These are phyloP conservation scores for Aythya fuligula DNA, from an alignment of 2,797 vertebrate genomes.

Conservation along the genomic window DNA sequence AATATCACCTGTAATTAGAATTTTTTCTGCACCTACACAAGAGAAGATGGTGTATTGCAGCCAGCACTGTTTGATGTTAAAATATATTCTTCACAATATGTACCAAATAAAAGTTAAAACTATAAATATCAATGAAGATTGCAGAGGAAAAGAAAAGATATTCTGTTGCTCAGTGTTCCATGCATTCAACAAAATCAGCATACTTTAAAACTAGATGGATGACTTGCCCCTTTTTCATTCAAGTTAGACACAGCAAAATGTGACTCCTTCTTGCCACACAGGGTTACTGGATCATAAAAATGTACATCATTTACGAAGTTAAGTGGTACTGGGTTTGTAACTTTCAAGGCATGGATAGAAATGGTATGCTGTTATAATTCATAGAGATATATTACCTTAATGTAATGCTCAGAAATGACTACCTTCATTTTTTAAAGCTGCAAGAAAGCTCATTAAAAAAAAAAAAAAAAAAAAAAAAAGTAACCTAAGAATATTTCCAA, in stretches of 20 bases:
- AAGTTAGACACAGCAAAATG: slow-evolving; percentile 55
- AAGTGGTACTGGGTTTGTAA: slow-evolving; percentile 51
- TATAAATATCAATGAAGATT: slow-evolving; percentile 62
- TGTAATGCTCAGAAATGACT: slow-evolving; percentile 41
- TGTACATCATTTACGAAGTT: slow-evolving; percentile 62
- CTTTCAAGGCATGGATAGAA: slow-evolving; percentile 60
- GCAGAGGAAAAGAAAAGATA: slow-evolving; percentile 36
- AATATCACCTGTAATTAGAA: slow-evolving; percentile 55
- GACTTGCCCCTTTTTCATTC: slow-evolving; percentile 33
- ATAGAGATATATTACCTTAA: slow-evolving; percentile 57
- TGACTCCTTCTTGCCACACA: slow-evolving; percentile 64
- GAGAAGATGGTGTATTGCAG: not conserved
- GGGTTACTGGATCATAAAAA: slow-evolving; percentile 61
- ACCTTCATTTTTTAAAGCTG: slow-evolving; percentile 36
- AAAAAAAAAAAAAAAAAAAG: not conserved
- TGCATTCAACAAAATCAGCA: slow-evolving; percentile 44
- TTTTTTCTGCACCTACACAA: slow-evolving; percentile 24
- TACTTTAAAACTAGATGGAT: slow-evolving; percentile 43
- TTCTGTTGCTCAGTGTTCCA: slow-evolving; percentile 44
- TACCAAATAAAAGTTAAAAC: slow-evolving; percentile 56
- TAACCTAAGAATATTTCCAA: not conserved
- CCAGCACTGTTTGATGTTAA: slow-evolving; percentile 33
- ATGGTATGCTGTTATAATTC: slow-evolving; percentile 52
- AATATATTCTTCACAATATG: slow-evolving; percentile 44
- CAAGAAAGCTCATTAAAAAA: not conserved